A percentile compares a stretch with the other conserved stretches of the same genome.
Conservation (phyloP, 1,140 invertebrate genomes). For the Oscheius sp. region DNA sequence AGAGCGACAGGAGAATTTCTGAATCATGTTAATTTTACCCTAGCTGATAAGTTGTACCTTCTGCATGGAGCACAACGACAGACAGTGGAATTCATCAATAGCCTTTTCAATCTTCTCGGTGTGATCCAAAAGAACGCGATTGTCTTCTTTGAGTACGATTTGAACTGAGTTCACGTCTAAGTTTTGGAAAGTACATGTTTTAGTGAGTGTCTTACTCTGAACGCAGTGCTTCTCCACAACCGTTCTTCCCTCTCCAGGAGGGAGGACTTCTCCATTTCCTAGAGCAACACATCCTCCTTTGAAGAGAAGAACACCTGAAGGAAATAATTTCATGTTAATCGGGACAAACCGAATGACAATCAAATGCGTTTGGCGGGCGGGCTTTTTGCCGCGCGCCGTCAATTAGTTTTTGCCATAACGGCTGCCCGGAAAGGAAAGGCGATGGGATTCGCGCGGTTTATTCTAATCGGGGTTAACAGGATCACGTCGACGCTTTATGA, state of each 20-base stretch:
- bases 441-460: no score
- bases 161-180: not conserved
- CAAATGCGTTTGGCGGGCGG: no score
- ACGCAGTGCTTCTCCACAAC: not conserved
- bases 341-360: no score
- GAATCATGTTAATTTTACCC: not conserved
- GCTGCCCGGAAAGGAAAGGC: no score
- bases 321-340: not conserved
- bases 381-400: no score
- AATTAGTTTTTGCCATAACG: no score
- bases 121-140: not conserved
- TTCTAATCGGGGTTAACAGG: no score
- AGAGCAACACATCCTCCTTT: not conserved
- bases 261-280: not conserved
- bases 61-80: not conserved
- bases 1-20: slow-evolving; percentile 3
- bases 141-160: not conserved
- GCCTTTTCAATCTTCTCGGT: slow-evolving; percentile 3
- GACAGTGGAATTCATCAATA: not conserved
- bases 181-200: not conserved
- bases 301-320: not conserved
- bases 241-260: not conserved
- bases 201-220: not conserved
- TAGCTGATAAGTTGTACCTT: not conserved
- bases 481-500: no score